Conservation (phyloP, 2,113 vertebrate species). For the Sander vitreus region DNA sequence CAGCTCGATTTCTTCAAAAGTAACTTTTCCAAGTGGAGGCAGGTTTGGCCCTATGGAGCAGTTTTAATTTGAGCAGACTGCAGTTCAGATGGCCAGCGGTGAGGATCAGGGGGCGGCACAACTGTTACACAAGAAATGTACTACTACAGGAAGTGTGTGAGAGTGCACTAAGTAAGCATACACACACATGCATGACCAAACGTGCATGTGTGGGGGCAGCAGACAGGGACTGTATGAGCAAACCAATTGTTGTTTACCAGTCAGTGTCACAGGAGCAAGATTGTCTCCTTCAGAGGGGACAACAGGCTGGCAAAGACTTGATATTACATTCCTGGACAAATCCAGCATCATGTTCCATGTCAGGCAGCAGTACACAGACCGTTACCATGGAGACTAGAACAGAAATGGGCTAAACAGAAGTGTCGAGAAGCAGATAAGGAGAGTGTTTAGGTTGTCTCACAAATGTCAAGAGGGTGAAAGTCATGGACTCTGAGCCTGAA, state of each 20-base stretch:
- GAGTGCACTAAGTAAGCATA: conserved; percentile 3
- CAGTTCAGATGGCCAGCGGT: conserved; percentile 17
- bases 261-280: conserved; percentile 51
- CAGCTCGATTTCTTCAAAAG: conserved; percentile 22
- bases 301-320: conserved; percentile 48
- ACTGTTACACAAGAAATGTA: conserved; percentile 27
- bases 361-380: conserved; percentile 9
- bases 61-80: conserved; percentile 53
- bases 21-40: conserved; percentile 15
- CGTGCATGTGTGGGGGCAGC: neutral
- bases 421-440: conserved; percentile 5
- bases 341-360: conserved; percentile 61
- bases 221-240: conserved; percentile 17
- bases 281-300: conserved; percentile 44
- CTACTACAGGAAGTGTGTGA: conserved; percentile 23
- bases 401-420: conserved; percentile 51
- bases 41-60: conserved; percentile 31
- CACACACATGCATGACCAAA: conserved; percentile 8
- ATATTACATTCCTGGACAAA: conserved; percentile 65
- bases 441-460: conserved; percentile 18
- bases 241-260: conserved; percentile 45
- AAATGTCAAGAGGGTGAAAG: conserved; percentile 42
- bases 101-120: conserved; percentile 32
- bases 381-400: conserved; percentile 55
- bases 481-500: neutral